A percentile compares a stretch with the other conserved stretches of the same genome.
phyloP scores from a whole-genome alignment of 2,888 invertebrate genomes.

The Xylocampa areola region DNA sequence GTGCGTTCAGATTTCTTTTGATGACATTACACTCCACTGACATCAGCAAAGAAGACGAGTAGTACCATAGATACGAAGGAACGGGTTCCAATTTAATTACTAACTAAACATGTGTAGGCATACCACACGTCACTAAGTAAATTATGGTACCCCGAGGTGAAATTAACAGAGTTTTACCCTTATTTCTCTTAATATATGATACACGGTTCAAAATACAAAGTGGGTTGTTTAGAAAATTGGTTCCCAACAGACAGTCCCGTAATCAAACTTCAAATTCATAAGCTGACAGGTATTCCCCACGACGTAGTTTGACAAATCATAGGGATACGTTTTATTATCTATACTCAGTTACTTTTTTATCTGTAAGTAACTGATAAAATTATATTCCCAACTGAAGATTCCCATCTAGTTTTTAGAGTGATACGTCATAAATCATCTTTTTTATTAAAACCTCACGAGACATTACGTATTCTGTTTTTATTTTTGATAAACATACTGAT shows the following conservation, averaged over 20 bases:
- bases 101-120: not conserved
- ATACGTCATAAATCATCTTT: conserved; percentile 10
- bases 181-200: conserved; percentile 32
- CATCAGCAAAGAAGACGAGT: too few relatives aligned
- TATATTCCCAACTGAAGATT: conserved; percentile 7
- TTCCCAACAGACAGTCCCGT: conserved; percentile 22
- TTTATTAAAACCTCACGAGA: conserved; percentile 17
- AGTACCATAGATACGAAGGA: too few relatives aligned
- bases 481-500: conserved; percentile 4
- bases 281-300: conserved; percentile 35
- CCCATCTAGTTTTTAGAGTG: not conserved
- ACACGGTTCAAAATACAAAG: conserved; percentile 14
- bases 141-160: conserved; percentile 26
- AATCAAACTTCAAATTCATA: conserved; percentile 38
- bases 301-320: conserved; percentile 26
- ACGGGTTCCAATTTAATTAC: too few relatives aligned
- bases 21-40: too few relatives aligned
- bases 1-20: too few relatives aligned
- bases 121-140: conserved; percentile 18
- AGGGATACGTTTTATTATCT: too few relatives aligned
- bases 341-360: conserved; percentile 7
- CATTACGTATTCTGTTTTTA: conserved; percentile 11
- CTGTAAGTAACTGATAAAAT: conserved; percentile 7
- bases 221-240: conserved; percentile 21
- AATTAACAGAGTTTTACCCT: conserved; percentile 32